These are phyloP conservation scores for Laodelphax striatellus DNA, from an alignment of 1,140 invertebrate species.

Conservation along the genomic window DNA sequence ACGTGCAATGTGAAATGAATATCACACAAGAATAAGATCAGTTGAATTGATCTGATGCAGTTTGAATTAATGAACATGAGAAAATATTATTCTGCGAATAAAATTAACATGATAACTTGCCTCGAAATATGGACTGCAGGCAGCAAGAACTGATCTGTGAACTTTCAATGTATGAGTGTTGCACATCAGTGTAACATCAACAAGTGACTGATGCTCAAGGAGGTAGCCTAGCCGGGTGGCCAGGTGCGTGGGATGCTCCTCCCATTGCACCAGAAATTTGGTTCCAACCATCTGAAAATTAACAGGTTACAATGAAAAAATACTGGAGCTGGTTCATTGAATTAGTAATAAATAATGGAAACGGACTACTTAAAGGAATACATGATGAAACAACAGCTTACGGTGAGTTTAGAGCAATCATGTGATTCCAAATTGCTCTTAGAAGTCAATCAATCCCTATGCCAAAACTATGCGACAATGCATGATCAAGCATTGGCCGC, in stretches of 20 bases:
- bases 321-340: neutral
- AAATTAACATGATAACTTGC: conserved; percentile 16
- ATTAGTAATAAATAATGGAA: neutral
- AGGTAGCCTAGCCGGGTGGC: conserved; percentile 41
- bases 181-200: conserved; percentile 46
- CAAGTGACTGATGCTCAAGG: conserved; percentile 41
- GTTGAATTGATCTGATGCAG: no score
- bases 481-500: no score
- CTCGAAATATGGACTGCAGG: conserved; percentile 50
- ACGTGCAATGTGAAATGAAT: no score
- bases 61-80: no score
- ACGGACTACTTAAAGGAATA: neutral
- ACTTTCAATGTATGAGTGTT: conserved; percentile 44
- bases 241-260: conserved; percentile 39
- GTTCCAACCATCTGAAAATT: conserved; percentile 18
- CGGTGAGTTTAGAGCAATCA: neutral
- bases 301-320: neutral
- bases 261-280: conserved; percentile 37
- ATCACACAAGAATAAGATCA: no score
- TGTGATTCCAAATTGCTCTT: no score
- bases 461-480: no score
- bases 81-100: no score
- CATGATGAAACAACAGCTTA: neutral
- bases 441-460: no score
- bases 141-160: conserved; percentile 45